phyloP scores from a whole-genome alignment of 2,888 invertebrate species.

The Eremobia ochroleuca region DNA sequence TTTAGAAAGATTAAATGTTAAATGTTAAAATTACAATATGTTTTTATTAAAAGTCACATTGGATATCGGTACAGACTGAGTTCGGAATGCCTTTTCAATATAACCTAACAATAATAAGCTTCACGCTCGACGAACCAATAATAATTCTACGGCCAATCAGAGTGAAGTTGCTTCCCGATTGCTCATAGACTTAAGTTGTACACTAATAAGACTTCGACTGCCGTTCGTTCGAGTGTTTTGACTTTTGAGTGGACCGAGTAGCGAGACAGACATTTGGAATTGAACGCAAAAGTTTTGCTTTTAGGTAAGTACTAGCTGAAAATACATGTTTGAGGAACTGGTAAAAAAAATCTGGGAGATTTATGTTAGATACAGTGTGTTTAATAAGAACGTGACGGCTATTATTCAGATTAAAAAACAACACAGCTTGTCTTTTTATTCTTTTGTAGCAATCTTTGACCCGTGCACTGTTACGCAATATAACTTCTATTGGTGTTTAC shows the following conservation, averaged over 20 bases:
- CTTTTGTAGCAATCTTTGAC: too few species aligned
- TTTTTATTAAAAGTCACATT: too few species aligned
- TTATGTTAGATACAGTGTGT: too few species aligned
- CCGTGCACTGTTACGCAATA: too few species aligned
- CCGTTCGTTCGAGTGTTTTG: slow-evolving; percentile 54
- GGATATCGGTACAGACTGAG: not conserved
- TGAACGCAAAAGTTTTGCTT: slow-evolving; percentile 18
- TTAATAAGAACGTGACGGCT: too few species aligned
- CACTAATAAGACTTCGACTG: slow-evolving; percentile 57
- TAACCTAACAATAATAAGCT: slow-evolving; percentile 23
- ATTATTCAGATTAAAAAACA: too few species aligned
- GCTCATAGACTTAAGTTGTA: slow-evolving; percentile 59
- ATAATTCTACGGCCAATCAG: slow-evolving; percentile 52
- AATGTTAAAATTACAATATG: not conserved
- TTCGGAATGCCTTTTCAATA: not conserved
- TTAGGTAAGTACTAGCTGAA: not conserved
- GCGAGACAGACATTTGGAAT: slow-evolving; percentile 27
- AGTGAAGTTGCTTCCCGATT: slow-evolving; percentile 43
- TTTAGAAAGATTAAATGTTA: too few species aligned
- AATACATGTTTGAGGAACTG: not conserved
- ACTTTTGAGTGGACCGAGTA: slow-evolving; percentile 42
- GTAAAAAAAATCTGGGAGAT: not conserved
- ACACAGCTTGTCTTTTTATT: too few species aligned
- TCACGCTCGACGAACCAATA: slow-evolving; percentile 42
- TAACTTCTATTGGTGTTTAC: too few species aligned